Conservation (phyloP, 35 echinoderm and acorn worm species). For the Lytechinus pictus region DNA sequence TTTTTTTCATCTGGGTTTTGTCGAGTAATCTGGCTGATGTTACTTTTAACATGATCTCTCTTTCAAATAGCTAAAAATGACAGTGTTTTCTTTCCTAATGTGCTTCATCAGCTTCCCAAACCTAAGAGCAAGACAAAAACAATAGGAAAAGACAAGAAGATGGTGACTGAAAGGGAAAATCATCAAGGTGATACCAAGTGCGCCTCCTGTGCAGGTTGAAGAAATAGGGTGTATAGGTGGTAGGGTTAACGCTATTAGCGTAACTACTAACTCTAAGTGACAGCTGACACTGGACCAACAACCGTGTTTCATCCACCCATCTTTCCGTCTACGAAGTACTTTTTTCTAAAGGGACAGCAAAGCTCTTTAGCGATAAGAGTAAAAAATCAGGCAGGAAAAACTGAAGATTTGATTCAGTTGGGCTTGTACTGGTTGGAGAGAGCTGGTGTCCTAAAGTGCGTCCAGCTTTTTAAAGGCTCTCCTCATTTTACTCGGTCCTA, state of each 20-base stretch:
- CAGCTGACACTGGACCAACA: not conserved
- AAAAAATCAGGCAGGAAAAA: not conserved
- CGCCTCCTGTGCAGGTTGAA: not conserved
- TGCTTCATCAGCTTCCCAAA: not conserved
- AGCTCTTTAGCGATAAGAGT: not conserved
- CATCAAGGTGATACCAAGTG: not conserved
- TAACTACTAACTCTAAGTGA: not conserved
- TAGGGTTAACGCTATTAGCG: slow-evolving; percentile 1
- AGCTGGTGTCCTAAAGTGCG: not conserved
- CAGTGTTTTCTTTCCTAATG: not conserved
- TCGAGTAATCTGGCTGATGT: not conserved
- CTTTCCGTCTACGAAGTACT: slow-evolving; percentile 36
- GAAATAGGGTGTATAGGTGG: not conserved
- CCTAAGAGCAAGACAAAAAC: not conserved
- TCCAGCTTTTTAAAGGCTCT: slow-evolving; percentile 35
- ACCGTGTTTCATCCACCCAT: not conserved
- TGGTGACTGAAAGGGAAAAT: not conserved
- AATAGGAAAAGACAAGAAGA: not conserved
- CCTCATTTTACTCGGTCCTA: slow-evolving; percentile 33
- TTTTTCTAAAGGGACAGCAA: not conserved
- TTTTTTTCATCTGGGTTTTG: not conserved
- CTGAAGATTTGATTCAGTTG: slow-evolving; percentile 1
- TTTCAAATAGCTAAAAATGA: not conserved
- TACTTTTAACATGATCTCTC: not conserved
- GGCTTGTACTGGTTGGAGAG: slow-evolving; percentile 16